Percentiles rank a stretch among this genome's conserved stretches.
Conservation (phyloP, 1,140 invertebrate genomes). For the Lerema accius region DNA sequence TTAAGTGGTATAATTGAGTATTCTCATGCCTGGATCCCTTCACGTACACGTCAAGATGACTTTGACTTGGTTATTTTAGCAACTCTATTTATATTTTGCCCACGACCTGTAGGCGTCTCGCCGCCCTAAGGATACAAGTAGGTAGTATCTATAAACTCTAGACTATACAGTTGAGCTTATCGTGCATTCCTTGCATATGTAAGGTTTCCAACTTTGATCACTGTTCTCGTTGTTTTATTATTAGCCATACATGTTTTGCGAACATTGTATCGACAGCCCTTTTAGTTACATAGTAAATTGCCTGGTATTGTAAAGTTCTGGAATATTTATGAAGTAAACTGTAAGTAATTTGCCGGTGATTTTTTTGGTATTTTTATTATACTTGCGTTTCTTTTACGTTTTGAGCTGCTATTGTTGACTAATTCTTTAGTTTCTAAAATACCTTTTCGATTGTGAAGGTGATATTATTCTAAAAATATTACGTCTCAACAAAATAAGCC, state of each 20-base stretch:
- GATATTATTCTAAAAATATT: no score
- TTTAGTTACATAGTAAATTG: neutral
- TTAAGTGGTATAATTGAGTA: slow-evolving; percentile 32
- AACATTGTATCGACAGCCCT: neutral
- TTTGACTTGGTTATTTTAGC: slow-evolving; percentile 40
- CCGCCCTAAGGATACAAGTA: slow-evolving; percentile 21
- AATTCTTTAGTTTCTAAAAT: no score
- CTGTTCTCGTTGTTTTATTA: slow-evolving; percentile 17
- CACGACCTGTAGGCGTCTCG: slow-evolving; percentile 38
- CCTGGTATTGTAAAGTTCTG: neutral
- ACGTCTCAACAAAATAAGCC: no score
- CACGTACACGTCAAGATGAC: slow-evolving; percentile 38
- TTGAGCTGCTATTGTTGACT: no score
- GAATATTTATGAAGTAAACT: no score
- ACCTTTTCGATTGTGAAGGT: no score
- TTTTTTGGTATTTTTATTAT: no score
- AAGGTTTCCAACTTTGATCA: slow-evolving; percentile 23
- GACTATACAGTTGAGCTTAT: slow-evolving; percentile 4
- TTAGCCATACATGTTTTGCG: neutral
- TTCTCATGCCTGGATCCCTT: slow-evolving; percentile 27
- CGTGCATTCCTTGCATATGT: slow-evolving; percentile 23
- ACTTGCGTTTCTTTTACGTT: no score
- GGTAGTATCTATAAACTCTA: no score
- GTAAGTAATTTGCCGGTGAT: no score
- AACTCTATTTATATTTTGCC: slow-evolving; percentile 42